Conservation (phyloP, 1,140 invertebrate genomes). For the Camponotus floridanus region DNA sequence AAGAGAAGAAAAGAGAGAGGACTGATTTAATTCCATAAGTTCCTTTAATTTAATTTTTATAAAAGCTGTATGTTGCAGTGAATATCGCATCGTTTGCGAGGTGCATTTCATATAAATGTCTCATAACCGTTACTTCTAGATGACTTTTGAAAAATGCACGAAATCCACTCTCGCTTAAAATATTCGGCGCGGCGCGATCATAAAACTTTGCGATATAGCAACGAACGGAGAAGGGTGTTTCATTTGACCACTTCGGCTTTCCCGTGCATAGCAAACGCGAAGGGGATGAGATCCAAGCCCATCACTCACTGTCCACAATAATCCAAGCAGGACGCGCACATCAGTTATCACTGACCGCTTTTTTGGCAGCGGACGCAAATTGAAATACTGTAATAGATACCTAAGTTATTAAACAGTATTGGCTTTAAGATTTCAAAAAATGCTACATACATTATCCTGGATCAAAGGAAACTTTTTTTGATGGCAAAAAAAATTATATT, state of each 20-base stretch:
- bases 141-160: constrained; percentile 55
- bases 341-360: constrained; percentile 73
- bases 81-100: not conserved
- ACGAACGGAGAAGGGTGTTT: constrained; percentile 71
- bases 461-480: not conserved
- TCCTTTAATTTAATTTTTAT: not conserved
- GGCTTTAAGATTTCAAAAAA: constrained; percentile 15
- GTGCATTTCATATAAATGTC: constrained; percentile 10
- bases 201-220: constrained; percentile 69
- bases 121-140: constrained; percentile 26
- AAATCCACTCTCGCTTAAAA: constrained; percentile 66
- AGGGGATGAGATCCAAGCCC: constrained; percentile 69
- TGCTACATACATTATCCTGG: not conserved
- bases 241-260: constrained; percentile 65
- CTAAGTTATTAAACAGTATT: constrained; percentile 2
- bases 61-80: not conserved
- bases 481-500: not conserved
- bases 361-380: constrained; percentile 68
- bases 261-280: constrained; percentile 60
- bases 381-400: constrained; percentile 37
- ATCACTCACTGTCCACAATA: constrained; percentile 74
- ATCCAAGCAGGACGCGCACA: constrained; percentile 71
- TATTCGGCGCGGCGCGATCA: constrained; percentile 56
- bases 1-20: too few relatives aligned
- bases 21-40: not conserved